Conservation (phyloP, 2,113 vertebrate genomes). For the Hemibagrus wyckioides region DNA sequence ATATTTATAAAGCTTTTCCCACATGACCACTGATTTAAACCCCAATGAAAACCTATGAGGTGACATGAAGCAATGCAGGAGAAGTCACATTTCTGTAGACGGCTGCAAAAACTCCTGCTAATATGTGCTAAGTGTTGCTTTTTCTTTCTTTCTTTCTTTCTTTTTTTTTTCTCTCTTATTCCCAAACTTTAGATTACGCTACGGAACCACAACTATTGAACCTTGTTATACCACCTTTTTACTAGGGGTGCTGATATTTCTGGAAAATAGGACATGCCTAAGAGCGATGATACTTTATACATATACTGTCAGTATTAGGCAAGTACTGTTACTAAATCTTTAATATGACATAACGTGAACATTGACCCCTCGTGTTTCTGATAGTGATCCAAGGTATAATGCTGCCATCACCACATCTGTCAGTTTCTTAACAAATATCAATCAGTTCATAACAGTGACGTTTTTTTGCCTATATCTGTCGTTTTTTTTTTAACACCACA, state of each 20-base stretch:
- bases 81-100: neutral
- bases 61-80: neutral
- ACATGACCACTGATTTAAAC: neutral
- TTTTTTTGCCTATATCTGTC: neutral
- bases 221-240: neutral
- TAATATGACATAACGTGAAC: neutral
- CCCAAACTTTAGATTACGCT: neutral
- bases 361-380: neutral
- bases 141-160: neutral
- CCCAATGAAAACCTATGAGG: neutral
- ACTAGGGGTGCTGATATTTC: neutral
- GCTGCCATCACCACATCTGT: neutral
- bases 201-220: neutral
- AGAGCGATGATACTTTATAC: neutral
- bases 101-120: neutral
- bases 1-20: neutral
- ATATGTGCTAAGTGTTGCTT: neutral
- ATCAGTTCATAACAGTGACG: neutral
- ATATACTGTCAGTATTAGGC: neutral
- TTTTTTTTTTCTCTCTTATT: neutral
- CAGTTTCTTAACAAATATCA: neutral
- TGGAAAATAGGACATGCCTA: neutral
- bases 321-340: neutral
- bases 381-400: neutral
- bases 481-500: neutral